Evolutionary conservation across 2,113 vertebrate species (phyloP), one percentile per base, ranked within the genome.

Genomic region (Tringa solitaria): DNA sequence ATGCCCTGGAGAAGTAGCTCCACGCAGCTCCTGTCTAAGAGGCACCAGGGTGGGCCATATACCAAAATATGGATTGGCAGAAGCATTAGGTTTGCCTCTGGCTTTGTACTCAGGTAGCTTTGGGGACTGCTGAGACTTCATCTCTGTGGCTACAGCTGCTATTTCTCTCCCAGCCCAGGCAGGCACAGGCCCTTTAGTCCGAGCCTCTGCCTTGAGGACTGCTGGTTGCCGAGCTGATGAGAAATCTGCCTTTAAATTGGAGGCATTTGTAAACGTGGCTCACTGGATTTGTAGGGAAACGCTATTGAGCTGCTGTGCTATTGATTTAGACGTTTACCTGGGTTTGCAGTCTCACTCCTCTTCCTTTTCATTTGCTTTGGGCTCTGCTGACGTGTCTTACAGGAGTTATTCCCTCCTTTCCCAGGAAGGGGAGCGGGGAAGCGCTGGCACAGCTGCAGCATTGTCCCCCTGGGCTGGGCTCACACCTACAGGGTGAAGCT

Each of bases 251-350:
- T 80, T 73, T 46, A 72, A 87, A 79, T 67, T 19, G 75, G 61
- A 94, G 56, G 61, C 41, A 39, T 89, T 93, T 87, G 73, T 64
- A 22, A 87, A 45, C 0, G 1, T 45, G 35, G 48, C 64, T 90
- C 5, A 9, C 82, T 92, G 79, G 85, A 54, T 92, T 88, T 90
- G 82, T 41, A 72, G 21, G 54, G 72, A 35, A 81, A 45, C 0
- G 1, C 43, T 91, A 45, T 2, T 56, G 83, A 94, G 92, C 84
- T 84, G 84, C 85, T 67, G 51, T 64, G 69, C 68, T 89, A 74
- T 96, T 8, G 61, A 95, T 93, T 95, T 73, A 79, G 74, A 74
- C 19, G 6, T 92, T 92, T 43, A 37, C 86, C 80, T 83, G 86
- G 73, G 63, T 84, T 77, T 92, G 74, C 77, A 59, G 63, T 7